A percentile compares a stretch with the other conserved stretches of the same genome.
Conservation (phyloP, 2,888 invertebrate genomes). For the Clistopyga incitator region DNA sequence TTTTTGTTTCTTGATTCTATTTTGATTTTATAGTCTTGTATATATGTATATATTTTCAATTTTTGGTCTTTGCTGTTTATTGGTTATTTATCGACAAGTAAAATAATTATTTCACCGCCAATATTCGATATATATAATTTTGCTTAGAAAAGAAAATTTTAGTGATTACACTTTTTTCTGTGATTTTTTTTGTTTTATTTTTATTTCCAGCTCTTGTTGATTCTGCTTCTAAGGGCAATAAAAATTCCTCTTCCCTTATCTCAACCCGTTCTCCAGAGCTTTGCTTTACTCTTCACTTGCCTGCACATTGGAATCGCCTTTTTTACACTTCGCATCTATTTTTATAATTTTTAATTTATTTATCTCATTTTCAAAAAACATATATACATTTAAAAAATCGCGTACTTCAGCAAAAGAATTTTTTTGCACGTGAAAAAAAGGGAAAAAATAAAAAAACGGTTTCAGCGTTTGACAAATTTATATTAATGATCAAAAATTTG, state of each 20-base stretch:
- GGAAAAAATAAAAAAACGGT: too few relatives aligned
- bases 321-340: conserved; percentile 28
- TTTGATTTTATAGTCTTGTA: background rate
- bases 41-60: background rate
- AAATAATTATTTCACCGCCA: background rate
- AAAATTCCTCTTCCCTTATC: conserved; percentile 21
- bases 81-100: background rate
- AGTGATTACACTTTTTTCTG: background rate
- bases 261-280: background rate
- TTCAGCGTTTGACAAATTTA: too few relatives aligned
- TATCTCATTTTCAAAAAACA: background rate
- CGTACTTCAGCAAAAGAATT: too few relatives aligned
- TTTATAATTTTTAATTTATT: background rate
- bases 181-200: background rate
- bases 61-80: background rate
- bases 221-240: conserved; percentile 6
- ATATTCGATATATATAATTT: background rate
- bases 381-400: background rate
- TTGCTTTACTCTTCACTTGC: background rate
- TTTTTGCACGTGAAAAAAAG: too few relatives aligned
- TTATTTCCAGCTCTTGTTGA: conserved; percentile 2
- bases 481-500: too few relatives aligned
- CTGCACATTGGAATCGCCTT: background rate
- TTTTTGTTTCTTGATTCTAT: conserved; percentile 34
- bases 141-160: background rate